phyloP scores from a whole-genome alignment of 2,113 vertebrate species.

The Paratilapia polleni region DNA sequence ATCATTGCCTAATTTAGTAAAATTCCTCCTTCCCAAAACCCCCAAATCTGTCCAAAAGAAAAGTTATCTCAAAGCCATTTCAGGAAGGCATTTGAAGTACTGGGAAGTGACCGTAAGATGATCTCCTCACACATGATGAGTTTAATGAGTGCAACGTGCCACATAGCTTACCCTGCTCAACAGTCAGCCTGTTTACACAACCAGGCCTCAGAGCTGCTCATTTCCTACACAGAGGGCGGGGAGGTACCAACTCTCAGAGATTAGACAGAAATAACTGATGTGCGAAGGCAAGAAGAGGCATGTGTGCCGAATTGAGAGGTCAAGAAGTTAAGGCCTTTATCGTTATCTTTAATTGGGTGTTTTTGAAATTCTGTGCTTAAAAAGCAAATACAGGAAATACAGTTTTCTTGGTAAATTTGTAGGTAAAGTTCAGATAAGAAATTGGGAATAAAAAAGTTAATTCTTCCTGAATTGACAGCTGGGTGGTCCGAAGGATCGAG shows the following conservation, averaged over 20 bases:
- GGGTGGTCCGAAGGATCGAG: conserved; percentile 22
- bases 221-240: conserved; percentile 16
- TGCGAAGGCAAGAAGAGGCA: not conserved
- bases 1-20: conserved; percentile 3
- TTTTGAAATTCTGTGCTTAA: not conserved
- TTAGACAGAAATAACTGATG: conserved; percentile 31
- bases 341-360: not conserved
- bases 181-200: conserved; percentile 36
- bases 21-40: not conserved
- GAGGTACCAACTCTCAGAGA: conserved; percentile 27
- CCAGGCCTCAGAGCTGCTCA: conserved; percentile 5
- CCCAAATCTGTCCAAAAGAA: too few relatives aligned
- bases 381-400: not conserved
- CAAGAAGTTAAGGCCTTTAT: not conserved
- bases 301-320: not conserved
- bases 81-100: conserved; percentile 50
- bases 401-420: not conserved
- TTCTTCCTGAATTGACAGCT: not conserved
- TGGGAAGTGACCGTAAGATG: conserved; percentile 17
- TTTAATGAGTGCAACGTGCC: conserved; percentile 51
- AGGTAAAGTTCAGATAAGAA: not conserved
- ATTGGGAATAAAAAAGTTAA: not conserved
- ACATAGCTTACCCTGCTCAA: not conserved
- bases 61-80: conserved; percentile 8
- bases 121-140: not conserved